Evolutionary conservation across 2,113 vertebrate genomes (phyloP).

Genomic region (Jacana jacana): DNA sequence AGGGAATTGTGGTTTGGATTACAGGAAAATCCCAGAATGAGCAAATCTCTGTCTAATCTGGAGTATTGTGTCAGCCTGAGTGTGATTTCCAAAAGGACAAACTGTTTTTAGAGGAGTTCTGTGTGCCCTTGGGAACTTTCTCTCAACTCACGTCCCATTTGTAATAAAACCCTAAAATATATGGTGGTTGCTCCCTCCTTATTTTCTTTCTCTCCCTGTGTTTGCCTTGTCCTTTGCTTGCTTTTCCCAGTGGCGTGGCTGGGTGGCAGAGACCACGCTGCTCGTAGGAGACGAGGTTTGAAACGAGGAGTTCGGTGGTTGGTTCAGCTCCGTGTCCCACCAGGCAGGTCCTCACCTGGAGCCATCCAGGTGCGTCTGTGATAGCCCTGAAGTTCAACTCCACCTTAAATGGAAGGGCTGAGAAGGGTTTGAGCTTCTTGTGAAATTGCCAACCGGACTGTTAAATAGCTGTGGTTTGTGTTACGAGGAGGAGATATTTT

Average conservation of each 20-base stretch:
- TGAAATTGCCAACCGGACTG: constrained; percentile 48
- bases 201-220: neutral
- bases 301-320: neutral
- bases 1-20: constrained; percentile 54
- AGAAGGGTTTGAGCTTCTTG: neutral
- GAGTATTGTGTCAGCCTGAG: neutral
- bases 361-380: neutral
- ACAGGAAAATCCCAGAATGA: constrained; percentile 2
- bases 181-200: neutral
- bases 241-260: neutral
- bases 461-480: constrained; percentile 47
- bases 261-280: neutral
- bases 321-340: neutral
- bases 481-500: constrained; percentile 24
- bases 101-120: neutral
- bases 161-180: neutral
- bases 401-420: neutral
- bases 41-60: neutral
- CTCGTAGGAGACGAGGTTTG: neutral
- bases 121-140: neutral
- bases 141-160: accelerated
- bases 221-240: neutral
- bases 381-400: neutral
- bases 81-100: neutral
- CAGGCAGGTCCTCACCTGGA: no score